Evolutionary conservation across 1,140 invertebrate genomes (phyloP).

Genomic region (Heliconius congener): DNA sequence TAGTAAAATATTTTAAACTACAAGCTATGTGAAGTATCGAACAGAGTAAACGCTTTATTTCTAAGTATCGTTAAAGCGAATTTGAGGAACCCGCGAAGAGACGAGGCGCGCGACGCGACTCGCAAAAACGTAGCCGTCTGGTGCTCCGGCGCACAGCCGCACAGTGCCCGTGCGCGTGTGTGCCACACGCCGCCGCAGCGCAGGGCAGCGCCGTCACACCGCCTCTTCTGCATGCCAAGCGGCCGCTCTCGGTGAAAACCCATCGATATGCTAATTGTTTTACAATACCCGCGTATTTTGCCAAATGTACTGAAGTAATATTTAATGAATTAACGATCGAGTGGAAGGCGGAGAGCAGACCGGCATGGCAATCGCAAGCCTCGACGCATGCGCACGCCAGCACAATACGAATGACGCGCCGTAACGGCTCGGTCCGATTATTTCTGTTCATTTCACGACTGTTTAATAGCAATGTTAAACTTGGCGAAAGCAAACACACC

Average conservation of each 20-base stretch:
- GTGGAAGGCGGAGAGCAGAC: conserved; percentile 59
- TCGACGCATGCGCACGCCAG: conserved; percentile 60
- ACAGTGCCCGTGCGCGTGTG: conserved; percentile 41
- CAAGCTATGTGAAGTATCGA: conserved; percentile 29
- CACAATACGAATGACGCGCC: conserved; percentile 75
- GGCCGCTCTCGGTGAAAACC: conserved; percentile 32
- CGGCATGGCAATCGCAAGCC: conserved; percentile 64
- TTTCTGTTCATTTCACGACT: conserved; percentile 80
- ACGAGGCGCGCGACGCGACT: conserved; percentile 66
- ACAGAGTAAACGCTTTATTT: conserved; percentile 61
- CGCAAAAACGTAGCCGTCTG: conserved; percentile 69
- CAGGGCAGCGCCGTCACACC: conserved; percentile 41
- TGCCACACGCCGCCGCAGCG: conserved; percentile 27
- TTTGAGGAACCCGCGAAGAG: conserved; percentile 59
- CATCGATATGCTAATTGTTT: conserved; percentile 62
- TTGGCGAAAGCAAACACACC: conserved; percentile 76
- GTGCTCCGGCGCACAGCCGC: conserved; percentile 30
- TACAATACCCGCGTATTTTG: conserved; percentile 57
- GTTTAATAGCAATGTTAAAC: conserved; percentile 80
- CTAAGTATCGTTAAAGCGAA: conserved; percentile 63
- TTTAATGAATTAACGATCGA: conserved; percentile 65
- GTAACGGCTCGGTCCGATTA: conserved; percentile 79
- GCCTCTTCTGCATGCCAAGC: conserved; percentile 50
- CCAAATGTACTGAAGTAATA: conserved; percentile 65
- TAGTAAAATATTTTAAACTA: conserved; percentile 29